These are phyloP conservation scores for Stenodema calcarata DNA, from an alignment of 2,888 invertebrate species.

Conservation along the genomic window DNA sequence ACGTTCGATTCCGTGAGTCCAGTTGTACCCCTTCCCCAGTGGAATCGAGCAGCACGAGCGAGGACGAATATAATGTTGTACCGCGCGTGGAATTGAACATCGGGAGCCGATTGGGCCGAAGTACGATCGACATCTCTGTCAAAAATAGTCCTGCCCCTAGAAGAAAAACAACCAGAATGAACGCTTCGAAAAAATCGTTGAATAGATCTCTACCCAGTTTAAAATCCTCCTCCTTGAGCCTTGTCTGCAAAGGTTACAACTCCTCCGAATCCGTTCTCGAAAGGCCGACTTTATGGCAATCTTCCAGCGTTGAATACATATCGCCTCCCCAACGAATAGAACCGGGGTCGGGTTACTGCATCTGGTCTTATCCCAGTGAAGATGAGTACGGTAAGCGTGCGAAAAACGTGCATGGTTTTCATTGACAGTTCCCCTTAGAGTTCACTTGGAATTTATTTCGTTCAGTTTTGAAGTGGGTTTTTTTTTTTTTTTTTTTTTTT, in stretches of 20 bases:
- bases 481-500: neutral
- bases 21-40: constrained; percentile 42
- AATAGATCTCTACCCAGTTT: constrained; percentile 50
- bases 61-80: constrained; percentile 36
- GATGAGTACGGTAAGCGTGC: constrained; percentile 49
- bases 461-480: constrained; percentile 28
- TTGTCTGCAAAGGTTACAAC: constrained; percentile 7
- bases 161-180: constrained; percentile 6
- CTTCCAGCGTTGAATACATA: constrained; percentile 55
- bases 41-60: constrained; percentile 45
- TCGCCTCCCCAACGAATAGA: constrained; percentile 50
- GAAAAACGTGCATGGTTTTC: constrained; percentile 53
- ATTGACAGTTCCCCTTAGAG: constrained; percentile 36
- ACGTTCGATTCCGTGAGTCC: constrained; percentile 33
- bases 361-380: constrained; percentile 53
- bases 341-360: constrained; percentile 56
- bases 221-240: constrained; percentile 13
- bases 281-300: constrained; percentile 11
- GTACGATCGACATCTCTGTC: constrained; percentile 50
- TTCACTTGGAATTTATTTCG: constrained; percentile 9
- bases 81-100: constrained; percentile 34
- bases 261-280: constrained; percentile 24
- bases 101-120: constrained; percentile 43
- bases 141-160: constrained; percentile 14
- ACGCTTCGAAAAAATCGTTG: neutral